Conservation (phyloP, 2,797 vertebrate genomes). For the Aeoliscus strigatus region DNA sequence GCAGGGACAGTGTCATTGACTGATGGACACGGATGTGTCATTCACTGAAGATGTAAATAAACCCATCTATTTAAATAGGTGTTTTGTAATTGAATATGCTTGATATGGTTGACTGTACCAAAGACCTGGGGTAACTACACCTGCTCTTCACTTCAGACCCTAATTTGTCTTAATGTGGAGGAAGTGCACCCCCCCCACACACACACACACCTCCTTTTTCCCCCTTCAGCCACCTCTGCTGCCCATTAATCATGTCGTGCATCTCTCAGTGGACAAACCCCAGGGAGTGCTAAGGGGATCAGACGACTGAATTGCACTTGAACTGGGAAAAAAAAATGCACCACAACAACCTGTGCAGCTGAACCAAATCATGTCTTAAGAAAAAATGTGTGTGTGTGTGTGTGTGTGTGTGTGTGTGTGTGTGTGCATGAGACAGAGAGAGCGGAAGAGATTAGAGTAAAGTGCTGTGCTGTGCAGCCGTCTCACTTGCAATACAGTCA, state of each 20-base stretch:
- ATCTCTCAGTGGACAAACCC: conserved; percentile 39
- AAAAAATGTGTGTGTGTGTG: conserved; percentile 17
- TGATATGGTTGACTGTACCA: no score
- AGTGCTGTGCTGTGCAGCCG: conserved; percentile 15
- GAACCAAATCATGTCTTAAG: conserved; percentile 45
- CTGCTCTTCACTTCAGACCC: conserved; percentile 11
- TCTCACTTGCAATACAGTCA: conserved; percentile 21
- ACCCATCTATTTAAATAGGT: neutral
- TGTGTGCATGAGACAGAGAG: neutral
- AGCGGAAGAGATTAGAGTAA: conserved; percentile 11
- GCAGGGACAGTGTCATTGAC: conserved; percentile 4
- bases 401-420: conserved; percentile 1
- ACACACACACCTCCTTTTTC: neutral
- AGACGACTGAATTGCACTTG: conserved; percentile 59
- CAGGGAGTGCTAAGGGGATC: conserved; percentile 38
- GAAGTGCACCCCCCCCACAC: neutral
- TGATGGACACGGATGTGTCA: conserved; percentile 7
- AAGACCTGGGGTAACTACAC: conserved; percentile 9
- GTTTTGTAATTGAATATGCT: neutral
- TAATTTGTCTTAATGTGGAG: conserved; percentile 14
- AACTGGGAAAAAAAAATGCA: conserved; percentile 52
- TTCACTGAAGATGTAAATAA: neutral
- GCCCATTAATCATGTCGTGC: conserved; percentile 46
- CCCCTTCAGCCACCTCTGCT: conserved; percentile 33
- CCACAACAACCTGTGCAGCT: conserved; percentile 30